phyloP scores from a whole-genome alignment of 1,140 invertebrate species.

The Coelopa frigida region DNA sequence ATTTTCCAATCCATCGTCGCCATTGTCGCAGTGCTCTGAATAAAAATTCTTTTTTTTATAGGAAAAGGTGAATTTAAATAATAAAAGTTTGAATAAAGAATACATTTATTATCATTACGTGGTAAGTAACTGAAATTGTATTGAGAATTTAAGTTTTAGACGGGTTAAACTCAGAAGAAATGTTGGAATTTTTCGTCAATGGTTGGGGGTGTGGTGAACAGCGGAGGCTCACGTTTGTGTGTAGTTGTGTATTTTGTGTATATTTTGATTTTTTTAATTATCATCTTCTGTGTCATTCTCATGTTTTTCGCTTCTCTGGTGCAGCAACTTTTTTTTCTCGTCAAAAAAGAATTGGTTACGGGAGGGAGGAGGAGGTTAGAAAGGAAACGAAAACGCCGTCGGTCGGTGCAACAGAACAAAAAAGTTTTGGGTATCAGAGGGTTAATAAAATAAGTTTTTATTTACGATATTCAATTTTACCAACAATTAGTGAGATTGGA shows the following conservation, averaged over 20 bases:
- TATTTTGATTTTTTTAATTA: too few species aligned
- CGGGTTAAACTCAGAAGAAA: not conserved
- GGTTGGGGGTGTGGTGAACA: slow-evolving; percentile 4
- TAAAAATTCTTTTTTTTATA: slow-evolving; percentile 13
- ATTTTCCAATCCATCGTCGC: not conserved
- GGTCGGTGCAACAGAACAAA: too few species aligned
- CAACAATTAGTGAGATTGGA: too few species aligned
- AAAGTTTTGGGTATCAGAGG: too few species aligned
- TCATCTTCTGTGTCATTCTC: too few species aligned
- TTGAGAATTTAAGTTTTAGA: not conserved
- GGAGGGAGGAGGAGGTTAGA: too few species aligned
- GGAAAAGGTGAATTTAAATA: slow-evolving; percentile 9
- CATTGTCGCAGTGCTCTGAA: not conserved
- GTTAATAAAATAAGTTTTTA: too few species aligned
- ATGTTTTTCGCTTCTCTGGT: too few species aligned
- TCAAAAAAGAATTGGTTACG: too few species aligned
- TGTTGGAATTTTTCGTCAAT: slow-evolving; percentile 1
- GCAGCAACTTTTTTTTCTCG: too few species aligned
- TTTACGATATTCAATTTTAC: too few species aligned
- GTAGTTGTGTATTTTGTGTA: slow-evolving; percentile 5
- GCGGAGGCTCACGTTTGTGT: not conserved
- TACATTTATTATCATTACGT: slow-evolving; percentile 2
- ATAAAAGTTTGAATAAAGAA: slow-evolving; percentile 9
- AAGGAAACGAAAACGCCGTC: too few species aligned
- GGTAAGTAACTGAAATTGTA: slow-evolving; percentile 13